Percentiles rank a stretch among this genome's conserved stretches.
Conservation (phyloP, 2,888 invertebrate species). For the Lithosia quadra region DNA sequence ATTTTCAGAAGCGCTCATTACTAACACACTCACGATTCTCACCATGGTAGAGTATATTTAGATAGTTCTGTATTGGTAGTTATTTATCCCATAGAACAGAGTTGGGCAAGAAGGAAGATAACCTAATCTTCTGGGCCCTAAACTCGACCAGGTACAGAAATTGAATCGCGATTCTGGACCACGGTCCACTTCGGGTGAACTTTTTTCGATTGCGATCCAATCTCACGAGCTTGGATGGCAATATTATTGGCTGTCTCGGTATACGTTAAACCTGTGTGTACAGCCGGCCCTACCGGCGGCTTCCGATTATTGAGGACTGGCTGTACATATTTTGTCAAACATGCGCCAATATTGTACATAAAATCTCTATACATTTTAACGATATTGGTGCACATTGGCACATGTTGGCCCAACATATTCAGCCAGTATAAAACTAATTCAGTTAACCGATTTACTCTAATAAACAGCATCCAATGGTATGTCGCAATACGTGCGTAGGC, state of each 20-base stretch:
- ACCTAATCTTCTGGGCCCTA: neutral
- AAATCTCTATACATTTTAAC: neutral
- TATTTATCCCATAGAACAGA: neutral
- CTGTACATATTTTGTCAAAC: neutral
- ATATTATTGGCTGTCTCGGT: no score
- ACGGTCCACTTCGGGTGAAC: no score
- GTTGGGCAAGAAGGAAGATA: neutral
- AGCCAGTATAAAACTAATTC: neutral
- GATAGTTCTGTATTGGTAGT: neutral
- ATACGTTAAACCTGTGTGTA: no score
- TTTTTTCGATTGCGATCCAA: no score
- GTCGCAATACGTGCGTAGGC: neutral
- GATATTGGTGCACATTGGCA: neutral
- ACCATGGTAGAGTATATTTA: neutral
- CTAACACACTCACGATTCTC: neutral
- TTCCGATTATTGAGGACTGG: neutral
- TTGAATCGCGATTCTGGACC: no score
- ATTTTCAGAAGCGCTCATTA: neutral
- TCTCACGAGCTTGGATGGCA: no score
- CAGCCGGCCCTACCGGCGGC: neutral
- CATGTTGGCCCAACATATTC: neutral
- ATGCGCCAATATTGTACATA: neutral
- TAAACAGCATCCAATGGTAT: conserved; percentile 33
- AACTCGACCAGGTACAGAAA: no score
- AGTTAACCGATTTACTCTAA: neutral